These are phyloP conservation scores for Rhinophrynus dorsalis DNA, from an alignment of 2,797 vertebrate genomes.

Conservation along the genomic window DNA sequence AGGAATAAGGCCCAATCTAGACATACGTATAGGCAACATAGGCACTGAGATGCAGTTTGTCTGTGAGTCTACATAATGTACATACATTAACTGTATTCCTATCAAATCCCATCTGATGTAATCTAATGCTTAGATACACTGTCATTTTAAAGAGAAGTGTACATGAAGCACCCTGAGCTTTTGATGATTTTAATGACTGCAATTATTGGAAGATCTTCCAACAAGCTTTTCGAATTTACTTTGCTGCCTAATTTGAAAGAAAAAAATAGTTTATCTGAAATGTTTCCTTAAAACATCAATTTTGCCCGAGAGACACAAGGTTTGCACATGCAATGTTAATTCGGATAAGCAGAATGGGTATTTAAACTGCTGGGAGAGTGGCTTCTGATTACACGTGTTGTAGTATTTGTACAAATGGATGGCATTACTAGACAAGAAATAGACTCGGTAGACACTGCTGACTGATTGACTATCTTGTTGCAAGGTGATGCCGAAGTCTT, in stretches of 20 bases:
- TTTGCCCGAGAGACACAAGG: background rate
- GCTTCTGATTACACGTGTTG: background rate
- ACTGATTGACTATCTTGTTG: background rate
- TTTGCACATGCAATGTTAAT: too few relatives aligned
- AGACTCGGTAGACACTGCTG: background rate
- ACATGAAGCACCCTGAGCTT: constrained; percentile 44
- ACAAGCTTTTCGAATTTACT: constrained; percentile 65
- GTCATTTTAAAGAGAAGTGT: constrained; percentile 65
- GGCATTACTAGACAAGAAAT: background rate
- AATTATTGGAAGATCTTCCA: constrained; percentile 74
- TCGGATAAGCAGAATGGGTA: background rate
- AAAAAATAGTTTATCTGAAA: constrained; percentile 55
- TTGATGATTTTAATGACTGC: constrained; percentile 79
- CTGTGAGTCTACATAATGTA: too few relatives aligned
- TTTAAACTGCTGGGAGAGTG: background rate
- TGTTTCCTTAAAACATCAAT: constrained; percentile 1
- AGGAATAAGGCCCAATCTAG: too few relatives aligned
- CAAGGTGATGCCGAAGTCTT: background rate
- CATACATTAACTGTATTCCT: background rate
- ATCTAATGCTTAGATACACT: constrained; percentile 61
- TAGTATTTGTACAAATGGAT: background rate
- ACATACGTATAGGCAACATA: too few relatives aligned
- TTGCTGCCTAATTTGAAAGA: constrained; percentile 55
- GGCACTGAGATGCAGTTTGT: too few relatives aligned
- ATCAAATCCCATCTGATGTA: constrained; percentile 54